Percentiles rank a stretch among this genome's conserved stretches.
Evolutionary conservation across 2,113 vertebrate species (phyloP).

Genomic region (Atherinomorus stipes): DNA sequence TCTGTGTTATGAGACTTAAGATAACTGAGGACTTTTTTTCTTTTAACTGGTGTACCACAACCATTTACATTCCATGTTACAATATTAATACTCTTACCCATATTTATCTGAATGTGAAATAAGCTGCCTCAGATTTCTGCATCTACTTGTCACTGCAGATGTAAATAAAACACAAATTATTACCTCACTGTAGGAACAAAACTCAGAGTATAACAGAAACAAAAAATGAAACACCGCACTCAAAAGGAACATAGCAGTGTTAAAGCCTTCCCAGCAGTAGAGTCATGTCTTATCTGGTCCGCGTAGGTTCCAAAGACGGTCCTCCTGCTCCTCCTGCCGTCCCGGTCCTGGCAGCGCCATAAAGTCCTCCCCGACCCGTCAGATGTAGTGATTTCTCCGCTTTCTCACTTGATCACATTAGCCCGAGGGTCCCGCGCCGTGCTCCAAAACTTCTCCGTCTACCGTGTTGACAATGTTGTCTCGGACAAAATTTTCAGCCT

Average conservation of each 20-base stretch:
- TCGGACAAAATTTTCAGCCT: slow-evolving; percentile 1
- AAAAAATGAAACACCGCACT: too few species aligned
- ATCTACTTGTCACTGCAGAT: background rate
- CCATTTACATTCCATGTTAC: slow-evolving; percentile 15
- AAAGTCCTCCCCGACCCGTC: background rate
- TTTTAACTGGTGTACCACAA: slow-evolving; percentile 3
- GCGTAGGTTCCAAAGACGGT: background rate
- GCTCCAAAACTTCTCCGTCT: background rate
- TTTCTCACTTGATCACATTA: background rate
- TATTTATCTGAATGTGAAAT: background rate
- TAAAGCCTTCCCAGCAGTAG: too few species aligned
- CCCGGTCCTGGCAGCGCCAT: background rate
- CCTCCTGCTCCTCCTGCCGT: background rate
- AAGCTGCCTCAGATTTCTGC: too few species aligned
- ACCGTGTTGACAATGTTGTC: background rate
- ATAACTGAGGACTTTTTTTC: slow-evolving; percentile 5
- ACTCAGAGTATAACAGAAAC: too few species aligned
- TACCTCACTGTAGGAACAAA: too few species aligned
- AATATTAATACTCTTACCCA: slow-evolving; percentile 2
- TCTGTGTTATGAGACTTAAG: too few species aligned
- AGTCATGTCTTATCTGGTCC: too few species aligned
- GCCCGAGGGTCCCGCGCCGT: background rate
- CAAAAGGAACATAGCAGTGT: too few species aligned
- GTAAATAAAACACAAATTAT: background rate
- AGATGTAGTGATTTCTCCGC: background rate